Base-by-base conservation (phyloP, 2,888 invertebrate genomes). In the Xestia ashworthii region DNA sequence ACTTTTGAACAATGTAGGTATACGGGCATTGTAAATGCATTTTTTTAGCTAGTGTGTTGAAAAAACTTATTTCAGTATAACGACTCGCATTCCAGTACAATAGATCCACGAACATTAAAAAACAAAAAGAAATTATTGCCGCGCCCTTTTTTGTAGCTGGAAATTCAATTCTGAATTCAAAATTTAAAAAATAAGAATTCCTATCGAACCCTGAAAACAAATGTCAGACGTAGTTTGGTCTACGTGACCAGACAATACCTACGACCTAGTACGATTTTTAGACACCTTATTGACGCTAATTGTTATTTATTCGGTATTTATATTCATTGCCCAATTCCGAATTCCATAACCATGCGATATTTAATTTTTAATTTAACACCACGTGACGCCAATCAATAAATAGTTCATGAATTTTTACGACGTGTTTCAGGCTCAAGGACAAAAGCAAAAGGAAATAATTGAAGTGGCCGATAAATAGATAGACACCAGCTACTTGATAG, bases 381-480 rank as follows among this genome's bases (percentile, higher is more conserved):
- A 86, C 87, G 81, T 86, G 87, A 87, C 76, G 77, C 80, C 85
- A 89, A 90, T 89, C 90, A 89, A 91, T 89, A 89, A 88, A 88
- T 86, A 83, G 68, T 82, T 86, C 87, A 86, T 88, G 85, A 86
- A 86, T 85, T 90, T 91, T 92, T 90, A 91, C 90, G 87, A 91
- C 90, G 81, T 65, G 76, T 80, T 86, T 80, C 87, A 84, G 76
- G 84, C 87, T 88, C 92, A 92, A 93, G 93, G 92, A 92, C 91
- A 91, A 87, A 87, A 89, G 84, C 85, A 92, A 91, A 91, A 91
- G 91, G 89, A 90, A 93, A 93, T 93, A 94, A 95, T 93, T 94
- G 93, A 93, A 92, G 91, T 91, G 92, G 89, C 90, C 89, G 91
- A 92, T 95, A 94, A 94, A 95, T 91, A 92, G 91, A 94, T 94